phyloP scores from a whole-genome alignment of 2,113 vertebrate species.

The Malurus elegans region DNA sequence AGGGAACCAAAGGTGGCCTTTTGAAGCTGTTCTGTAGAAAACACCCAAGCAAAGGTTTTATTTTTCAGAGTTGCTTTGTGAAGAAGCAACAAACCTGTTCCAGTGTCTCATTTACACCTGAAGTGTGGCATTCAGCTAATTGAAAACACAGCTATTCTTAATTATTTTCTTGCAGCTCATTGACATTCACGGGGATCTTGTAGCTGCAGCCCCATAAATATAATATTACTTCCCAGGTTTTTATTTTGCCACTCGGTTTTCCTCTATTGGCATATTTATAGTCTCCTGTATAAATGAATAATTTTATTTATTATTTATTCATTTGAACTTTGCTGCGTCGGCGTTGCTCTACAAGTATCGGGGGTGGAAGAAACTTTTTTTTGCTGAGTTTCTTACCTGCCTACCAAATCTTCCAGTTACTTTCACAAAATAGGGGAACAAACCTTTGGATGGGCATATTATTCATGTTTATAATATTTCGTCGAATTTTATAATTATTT shows the following conservation, averaged over 20 bases:
- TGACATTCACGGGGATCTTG: slow-evolving; percentile 51
- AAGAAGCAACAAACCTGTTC: slow-evolving; percentile 24
- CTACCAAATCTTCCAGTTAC: not conserved
- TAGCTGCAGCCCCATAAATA: slow-evolving; percentile 57
- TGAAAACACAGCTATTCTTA: slow-evolving; percentile 58
- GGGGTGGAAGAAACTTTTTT: not conserved
- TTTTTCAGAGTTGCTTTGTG: not conserved
- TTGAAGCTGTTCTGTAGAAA: not conserved
- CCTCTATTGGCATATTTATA: slow-evolving; percentile 46
- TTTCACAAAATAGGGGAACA: not conserved
- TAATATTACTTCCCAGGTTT: slow-evolving; percentile 67
- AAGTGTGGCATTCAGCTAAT: slow-evolving; percentile 61
- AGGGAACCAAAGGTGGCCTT: not conserved
- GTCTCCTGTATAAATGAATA: not conserved
- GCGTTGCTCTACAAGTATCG: not conserved
- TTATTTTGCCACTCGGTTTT: slow-evolving; percentile 25
- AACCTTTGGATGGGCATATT: not conserved
- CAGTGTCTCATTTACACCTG: slow-evolving; percentile 33
- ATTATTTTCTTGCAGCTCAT: slow-evolving; percentile 67
- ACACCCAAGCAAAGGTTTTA: not conserved
- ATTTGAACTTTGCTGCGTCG: not conserved
- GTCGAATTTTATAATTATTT: no score
- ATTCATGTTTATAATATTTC: not conserved
- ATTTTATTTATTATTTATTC: not conserved
- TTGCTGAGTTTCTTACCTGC: not conserved